Percentiles rank a stretch among this genome's conserved stretches.
These are phyloP conservation scores for Eubasilissa regina DNA, from an alignment of 1,140 invertebrate genomes.

Conservation along the genomic window DNA sequence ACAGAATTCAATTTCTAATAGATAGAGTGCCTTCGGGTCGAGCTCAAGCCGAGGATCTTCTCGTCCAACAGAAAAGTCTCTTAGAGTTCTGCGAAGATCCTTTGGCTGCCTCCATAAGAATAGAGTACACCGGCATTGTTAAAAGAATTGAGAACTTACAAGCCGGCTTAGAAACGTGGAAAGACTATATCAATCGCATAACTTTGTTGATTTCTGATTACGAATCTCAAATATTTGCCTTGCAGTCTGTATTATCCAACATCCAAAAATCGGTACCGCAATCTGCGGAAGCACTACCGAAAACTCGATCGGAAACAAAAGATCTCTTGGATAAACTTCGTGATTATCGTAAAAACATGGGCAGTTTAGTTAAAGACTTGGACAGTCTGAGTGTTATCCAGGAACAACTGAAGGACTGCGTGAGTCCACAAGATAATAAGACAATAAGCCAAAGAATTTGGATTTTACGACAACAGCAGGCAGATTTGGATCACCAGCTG, in stretches of 20 bases:
- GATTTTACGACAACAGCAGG: constrained; percentile 83
- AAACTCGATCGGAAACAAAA: constrained; percentile 69
- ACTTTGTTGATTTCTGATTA: constrained; percentile 75
- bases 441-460: constrained; percentile 83
- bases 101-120: constrained; percentile 81
- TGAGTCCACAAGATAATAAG: constrained; percentile 91
- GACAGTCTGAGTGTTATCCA: constrained; percentile 81
- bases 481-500: constrained; percentile 85
- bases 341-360: constrained; percentile 74
- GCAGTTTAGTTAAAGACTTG: constrained; percentile 74
- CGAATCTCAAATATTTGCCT: constrained; percentile 72
- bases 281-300: constrained; percentile 65
- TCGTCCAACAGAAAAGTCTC: constrained; percentile 79
- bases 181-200: constrained; percentile 79
- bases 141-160: constrained; percentile 84
- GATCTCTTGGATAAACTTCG: constrained; percentile 75
- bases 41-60: constrained; percentile 76
- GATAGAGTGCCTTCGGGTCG: constrained; percentile 80
- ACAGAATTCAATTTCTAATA: constrained; percentile 79
- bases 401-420: constrained; percentile 87
- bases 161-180: constrained; percentile 88
- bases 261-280: constrained; percentile 73
- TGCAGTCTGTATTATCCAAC: constrained; percentile 75
- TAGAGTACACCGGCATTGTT: constrained; percentile 83
- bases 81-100: constrained; percentile 84